Evolutionary conservation across 1,140 invertebrate species (phyloP).

Genomic region (Magallana ariakensis): DNA sequence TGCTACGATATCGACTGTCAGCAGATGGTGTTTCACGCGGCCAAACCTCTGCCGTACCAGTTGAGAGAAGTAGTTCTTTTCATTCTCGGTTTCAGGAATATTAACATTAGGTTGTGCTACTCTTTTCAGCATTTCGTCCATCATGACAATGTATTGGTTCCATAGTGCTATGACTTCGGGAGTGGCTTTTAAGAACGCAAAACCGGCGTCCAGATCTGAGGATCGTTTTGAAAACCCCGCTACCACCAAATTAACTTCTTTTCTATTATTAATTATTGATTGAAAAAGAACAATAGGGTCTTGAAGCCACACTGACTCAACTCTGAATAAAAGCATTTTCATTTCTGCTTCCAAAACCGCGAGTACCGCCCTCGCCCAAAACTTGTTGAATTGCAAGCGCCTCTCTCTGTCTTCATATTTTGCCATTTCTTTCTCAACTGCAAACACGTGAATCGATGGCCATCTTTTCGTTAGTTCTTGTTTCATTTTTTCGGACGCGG

Average conservation of each 20-base stretch:
- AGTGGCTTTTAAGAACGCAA: neutral
- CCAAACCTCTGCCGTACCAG: slow-evolving; percentile 24
- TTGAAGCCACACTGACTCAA: slow-evolving; percentile 10
- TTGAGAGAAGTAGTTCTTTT: slow-evolving; percentile 6
- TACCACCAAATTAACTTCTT: neutral
- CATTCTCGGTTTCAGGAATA: neutral
- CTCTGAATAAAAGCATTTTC: slow-evolving; percentile 14
- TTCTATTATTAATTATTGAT: slow-evolving; percentile 17
- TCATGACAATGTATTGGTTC: slow-evolving; percentile 21
- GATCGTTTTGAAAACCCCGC: neutral
- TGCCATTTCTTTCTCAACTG: neutral
- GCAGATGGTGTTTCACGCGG: slow-evolving; percentile 3
- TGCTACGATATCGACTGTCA: neutral
- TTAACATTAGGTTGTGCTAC: neutral
- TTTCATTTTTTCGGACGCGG: neutral
- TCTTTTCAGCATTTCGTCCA: slow-evolving; percentile 1
- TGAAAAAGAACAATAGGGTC: neutral
- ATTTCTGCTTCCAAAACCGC: neutral
- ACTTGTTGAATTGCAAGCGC: neutral
- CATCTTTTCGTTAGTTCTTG: slow-evolving; percentile 3
- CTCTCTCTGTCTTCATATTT: neutral
- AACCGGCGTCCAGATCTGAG: neutral
- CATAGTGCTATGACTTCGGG: neutral
- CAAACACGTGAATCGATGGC: neutral
- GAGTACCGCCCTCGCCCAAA: neutral